phyloP scores from a whole-genome alignment of 2,797 vertebrate genomes.

The Gobio occitaniae region DNA sequence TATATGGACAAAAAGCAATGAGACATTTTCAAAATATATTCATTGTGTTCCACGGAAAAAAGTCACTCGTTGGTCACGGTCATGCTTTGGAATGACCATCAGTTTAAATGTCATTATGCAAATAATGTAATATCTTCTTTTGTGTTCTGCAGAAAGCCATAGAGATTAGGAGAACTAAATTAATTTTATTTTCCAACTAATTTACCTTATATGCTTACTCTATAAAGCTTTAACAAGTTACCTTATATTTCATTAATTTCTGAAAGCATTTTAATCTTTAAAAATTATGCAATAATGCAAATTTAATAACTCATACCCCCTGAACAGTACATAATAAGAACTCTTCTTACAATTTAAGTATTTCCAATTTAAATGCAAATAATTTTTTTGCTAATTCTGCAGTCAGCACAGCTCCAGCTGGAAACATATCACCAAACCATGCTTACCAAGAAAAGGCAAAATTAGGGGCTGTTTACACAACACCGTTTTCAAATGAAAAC shows the following conservation, averaged over 20 bases:
- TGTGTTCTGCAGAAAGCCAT: neutral
- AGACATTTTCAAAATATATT: neutral
- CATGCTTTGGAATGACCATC: neutral
- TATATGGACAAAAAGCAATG: neutral
- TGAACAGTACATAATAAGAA: neutral
- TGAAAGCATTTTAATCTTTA: neutral
- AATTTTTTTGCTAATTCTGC: neutral
- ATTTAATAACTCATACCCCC: neutral
- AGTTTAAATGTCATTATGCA: constrained; percentile 8
- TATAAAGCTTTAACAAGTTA: neutral
- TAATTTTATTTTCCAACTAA: too few species aligned
- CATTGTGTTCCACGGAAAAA: neutral
- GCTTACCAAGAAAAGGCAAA: neutral
- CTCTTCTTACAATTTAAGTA: too few species aligned
- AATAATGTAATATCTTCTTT: neutral
- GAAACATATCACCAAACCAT: neutral
- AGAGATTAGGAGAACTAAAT: neutral
- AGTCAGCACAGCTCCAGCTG: neutral
- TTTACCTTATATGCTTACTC: neutral
- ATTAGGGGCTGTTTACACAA: neutral
- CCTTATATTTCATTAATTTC: neutral
- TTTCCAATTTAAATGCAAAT: too few species aligned
- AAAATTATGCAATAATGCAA: neutral
- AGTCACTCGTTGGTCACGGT: neutral
- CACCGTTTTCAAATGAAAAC: too few species aligned